A percentile compares a stretch with the other conserved stretches of the same genome.
Evolutionary conservation across 1,140 invertebrate genomes (phyloP).

Genomic region (Bombus fervidus): DNA sequence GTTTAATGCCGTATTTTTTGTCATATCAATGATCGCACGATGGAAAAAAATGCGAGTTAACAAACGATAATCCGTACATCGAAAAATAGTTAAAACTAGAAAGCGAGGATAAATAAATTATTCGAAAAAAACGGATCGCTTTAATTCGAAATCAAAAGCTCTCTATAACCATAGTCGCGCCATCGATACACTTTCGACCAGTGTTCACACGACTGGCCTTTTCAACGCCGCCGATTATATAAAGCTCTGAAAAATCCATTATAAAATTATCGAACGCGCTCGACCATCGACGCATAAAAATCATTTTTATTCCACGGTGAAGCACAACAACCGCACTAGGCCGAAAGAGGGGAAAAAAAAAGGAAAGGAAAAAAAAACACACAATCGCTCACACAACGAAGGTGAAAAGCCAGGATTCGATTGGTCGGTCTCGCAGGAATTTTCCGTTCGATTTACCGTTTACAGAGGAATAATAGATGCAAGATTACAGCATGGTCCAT

Average conservation of each 20-base stretch:
- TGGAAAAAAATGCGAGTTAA: not conserved
- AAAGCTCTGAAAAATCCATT: conserved; percentile 4
- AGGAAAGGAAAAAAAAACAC: not conserved
- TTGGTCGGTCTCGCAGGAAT: conserved; percentile 6
- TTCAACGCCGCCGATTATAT: conserved; percentile 4
- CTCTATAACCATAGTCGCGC: not conserved
- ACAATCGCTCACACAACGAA: not conserved
- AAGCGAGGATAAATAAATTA: not conserved
- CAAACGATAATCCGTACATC: not conserved
- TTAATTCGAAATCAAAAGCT: not conserved
- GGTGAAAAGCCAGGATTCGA: conserved; percentile 13
- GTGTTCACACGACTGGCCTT: not conserved
- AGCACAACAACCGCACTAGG: not conserved
- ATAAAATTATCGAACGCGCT: conserved; percentile 21
- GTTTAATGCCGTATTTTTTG: not conserved
- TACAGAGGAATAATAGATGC: conserved; percentile 36
- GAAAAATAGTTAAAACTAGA: not conserved
- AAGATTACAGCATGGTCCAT: conserved; percentile 10
- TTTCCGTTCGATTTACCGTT: conserved; percentile 38
- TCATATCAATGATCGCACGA: not conserved
- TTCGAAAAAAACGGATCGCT: not conserved
- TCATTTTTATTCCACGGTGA: conserved; percentile 3
- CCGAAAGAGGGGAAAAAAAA: not conserved
- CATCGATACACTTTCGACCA: not conserved
- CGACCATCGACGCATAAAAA: conserved; percentile 13